Evolutionary conservation across 2,797 vertebrate genomes (phyloP), one percentile per base, ranked within the genome.

Genomic region (Balearica regulorum): DNA sequence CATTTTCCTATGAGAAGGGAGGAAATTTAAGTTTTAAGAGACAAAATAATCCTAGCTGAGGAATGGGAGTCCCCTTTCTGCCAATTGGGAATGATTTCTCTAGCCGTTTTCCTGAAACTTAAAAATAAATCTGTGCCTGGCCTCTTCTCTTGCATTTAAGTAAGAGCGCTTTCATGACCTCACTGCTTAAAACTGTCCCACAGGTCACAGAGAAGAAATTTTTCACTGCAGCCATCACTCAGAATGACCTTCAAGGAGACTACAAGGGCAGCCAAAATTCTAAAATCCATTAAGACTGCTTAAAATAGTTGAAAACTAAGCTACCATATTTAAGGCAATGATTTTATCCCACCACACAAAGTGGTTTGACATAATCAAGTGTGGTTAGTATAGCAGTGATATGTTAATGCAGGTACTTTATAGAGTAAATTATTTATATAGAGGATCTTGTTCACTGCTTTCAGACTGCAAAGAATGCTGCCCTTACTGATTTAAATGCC

Each of bases 371-470:
- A 15, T 76, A 80, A 92, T 61, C 20, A 26, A 87, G 62, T 87
- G 43, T 81, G 89, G 66, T 93, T 92, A 95, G 83, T 65, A 62
- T 46, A 96, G 83, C 49, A 64, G 5, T 62, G 83, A 96, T 92
- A 88, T 39, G n/a, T 79, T 95, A 97, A 95, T 84, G 71, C 43
- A 78, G n/a, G 54, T 54, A 72, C 46, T 93, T 92, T 41, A 79
- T 12, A 82, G 61, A 96, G 49, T 60, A 93, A 95, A 95, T 93
- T 95, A 95, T 94, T 97, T 94, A 96, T 87, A 82, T 18, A 87
- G 41, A 46, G 15, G 90, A 62, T 61, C 90, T 90, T 72, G 37
- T 85, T 94, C 84, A n/a, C 62, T 77, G 84, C 66, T 95, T 96
- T 97, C 60, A 75, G 53, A 41, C 37, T 66, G 58, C 77, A 93